Base-by-base conservation (phyloP, 2,888 invertebrate species). In the Choristoneura rosaceana region DNA sequence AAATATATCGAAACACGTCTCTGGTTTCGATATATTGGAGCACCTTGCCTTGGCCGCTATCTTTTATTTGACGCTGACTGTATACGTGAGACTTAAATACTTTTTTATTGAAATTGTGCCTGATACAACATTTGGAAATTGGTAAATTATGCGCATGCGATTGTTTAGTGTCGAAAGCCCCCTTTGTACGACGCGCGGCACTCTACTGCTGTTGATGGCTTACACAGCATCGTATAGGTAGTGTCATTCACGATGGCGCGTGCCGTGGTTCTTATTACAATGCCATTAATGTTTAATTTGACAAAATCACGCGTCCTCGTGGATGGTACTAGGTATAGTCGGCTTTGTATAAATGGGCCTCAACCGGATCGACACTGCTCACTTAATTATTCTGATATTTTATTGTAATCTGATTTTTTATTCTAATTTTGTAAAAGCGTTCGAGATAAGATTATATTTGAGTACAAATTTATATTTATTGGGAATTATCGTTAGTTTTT, bases 391-490 rank as follows among this genome's bases (percentile, higher is more conserved):
- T 25, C 2, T 62, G 25, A 66, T 55, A 34, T 4, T 45, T 66
- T 61, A 58, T 15, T 62, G 9, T 33, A 25, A 17, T 61, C 17
- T 66, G 38, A 38, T 61, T 41, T 68, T 69, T 47, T 52, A 55
- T 66, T 66, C 52, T 41, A 9, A 60, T 60, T 58, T 70, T n/a
- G 43, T 43, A 52, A 58, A 15, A 52, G 52, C 17, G 61, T 62
- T 66, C 66, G 71, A 74, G 70, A 71, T 71, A 68, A 78, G 79
- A 79, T 80, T 81, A 79, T 77, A 75, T 74, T 80, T 79, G 79
- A 84, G 84, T 82, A 84, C 83, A 84, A 85, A 82, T 78, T 76
- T 79, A 77, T 76, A 81, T 78, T 78, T 76, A 80, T 80, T 77
- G 73, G 74, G 64, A 75, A 74, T 77, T 76, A 76, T 58, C 74